Conservation (phyloP, 1,140 invertebrate genomes). For the Drosophila seguyi region DNA sequence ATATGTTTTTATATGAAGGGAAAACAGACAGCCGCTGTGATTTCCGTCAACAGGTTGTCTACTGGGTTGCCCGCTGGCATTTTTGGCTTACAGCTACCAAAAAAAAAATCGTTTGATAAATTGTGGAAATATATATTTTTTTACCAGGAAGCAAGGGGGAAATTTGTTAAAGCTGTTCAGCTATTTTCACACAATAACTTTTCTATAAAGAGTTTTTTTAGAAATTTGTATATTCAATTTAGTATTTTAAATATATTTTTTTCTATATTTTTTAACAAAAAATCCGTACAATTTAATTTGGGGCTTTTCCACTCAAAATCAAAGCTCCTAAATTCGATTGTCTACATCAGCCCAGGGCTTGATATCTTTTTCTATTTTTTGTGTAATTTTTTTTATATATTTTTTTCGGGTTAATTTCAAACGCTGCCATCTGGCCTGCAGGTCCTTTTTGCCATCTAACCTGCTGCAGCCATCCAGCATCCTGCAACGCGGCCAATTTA, state of each 20-base stretch:
- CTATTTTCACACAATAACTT: background rate
- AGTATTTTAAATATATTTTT: too few relatives aligned
- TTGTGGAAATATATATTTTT: conserved; percentile 1
- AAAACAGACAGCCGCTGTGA: conserved; percentile 6
- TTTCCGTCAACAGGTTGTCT: conserved; percentile 67
- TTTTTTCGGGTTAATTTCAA: conserved; percentile 45
- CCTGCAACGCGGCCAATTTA: conserved; percentile 27
- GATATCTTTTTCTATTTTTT: background rate
- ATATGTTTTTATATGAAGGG: background rate
- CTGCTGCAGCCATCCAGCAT: conserved; percentile 9
- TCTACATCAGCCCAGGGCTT: background rate
- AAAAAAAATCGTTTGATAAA: conserved; percentile 5
- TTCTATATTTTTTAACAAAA: too few relatives aligned
- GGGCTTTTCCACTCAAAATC: conserved; percentile 13
- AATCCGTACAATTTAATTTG: too few relatives aligned
- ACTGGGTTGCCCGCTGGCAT: conserved; percentile 12
- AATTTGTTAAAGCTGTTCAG: too few relatives aligned
- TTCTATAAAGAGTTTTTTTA: too few relatives aligned
- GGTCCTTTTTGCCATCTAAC: conserved; percentile 2
- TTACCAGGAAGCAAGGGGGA: background rate
- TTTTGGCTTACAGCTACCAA: conserved; percentile 5
- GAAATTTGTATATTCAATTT: background rate
- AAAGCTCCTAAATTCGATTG: conserved; percentile 27
- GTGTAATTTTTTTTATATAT: conserved; percentile 8
- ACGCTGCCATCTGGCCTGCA: conserved; percentile 15